A percentile compares a stretch with the other conserved stretches of the same genome.
Conservation (phyloP, 2,113 vertebrate species). For the Antechinus flavipes region DNA sequence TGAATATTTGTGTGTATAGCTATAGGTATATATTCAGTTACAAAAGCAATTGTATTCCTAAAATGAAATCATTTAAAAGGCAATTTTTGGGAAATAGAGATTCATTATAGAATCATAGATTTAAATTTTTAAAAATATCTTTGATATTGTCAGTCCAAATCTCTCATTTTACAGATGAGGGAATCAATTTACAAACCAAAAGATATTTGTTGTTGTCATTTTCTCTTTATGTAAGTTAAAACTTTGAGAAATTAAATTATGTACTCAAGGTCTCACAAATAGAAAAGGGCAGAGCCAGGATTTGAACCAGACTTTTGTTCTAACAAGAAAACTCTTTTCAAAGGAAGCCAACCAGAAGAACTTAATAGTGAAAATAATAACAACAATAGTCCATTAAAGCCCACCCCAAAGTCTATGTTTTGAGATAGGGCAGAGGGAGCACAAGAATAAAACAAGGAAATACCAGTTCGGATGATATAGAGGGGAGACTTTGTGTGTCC, state of each 20-base stretch:
- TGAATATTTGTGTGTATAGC: not conserved
- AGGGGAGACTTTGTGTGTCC: not conserved
- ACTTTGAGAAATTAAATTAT: not conserved
- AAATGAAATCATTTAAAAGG: not conserved
- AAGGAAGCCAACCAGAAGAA: not conserved
- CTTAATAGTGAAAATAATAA: not conserved
- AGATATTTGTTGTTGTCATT: not conserved
- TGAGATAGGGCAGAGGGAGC: not conserved
- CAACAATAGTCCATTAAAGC: not conserved
- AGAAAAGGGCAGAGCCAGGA: not conserved
- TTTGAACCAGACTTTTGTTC: not conserved
- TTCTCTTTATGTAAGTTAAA: not conserved
- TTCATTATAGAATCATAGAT: not conserved
- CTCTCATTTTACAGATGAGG: not conserved
- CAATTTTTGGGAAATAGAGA: not conserved
- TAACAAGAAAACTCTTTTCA: not conserved
- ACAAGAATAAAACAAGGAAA: not conserved
- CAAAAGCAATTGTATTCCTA: not conserved
- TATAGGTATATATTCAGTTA: not conserved
- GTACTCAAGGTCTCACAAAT: not conserved
- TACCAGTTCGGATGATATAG: not conserved
- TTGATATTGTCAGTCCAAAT: not conserved
- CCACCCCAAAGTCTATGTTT: not conserved
- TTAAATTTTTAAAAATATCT: not conserved
- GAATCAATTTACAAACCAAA: not conserved